phyloP scores from a whole-genome alignment of 1,140 invertebrate species.

The Paraescarpia echinospica region DNA sequence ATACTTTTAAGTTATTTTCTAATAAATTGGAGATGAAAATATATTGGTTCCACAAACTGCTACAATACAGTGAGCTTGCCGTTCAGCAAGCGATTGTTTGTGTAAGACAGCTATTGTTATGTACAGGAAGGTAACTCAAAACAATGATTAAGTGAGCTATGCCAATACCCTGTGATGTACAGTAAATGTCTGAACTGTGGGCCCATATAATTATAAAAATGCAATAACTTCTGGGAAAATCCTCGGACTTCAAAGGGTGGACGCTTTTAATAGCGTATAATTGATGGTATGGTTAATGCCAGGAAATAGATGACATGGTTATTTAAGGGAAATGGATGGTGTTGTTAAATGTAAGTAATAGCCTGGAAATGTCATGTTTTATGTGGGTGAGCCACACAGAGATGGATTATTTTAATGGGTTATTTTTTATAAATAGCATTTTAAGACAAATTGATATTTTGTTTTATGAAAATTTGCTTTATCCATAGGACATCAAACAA shows the following conservation, averaged over 20 bases:
- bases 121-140: neutral
- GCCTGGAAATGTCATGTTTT: neutral
- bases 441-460: neutral
- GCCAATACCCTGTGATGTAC: neutral
- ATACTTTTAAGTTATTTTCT: no score
- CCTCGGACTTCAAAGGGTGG: neutral
- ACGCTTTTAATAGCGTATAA: neutral
- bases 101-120: neutral
- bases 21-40: no score
- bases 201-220: slow-evolving; percentile 2
- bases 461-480: neutral
- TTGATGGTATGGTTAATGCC: neutral
- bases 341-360: neutral
- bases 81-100: no score
- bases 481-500: neutral
- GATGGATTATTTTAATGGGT: neutral
- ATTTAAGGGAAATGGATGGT: neutral
- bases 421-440: neutral
- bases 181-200: neutral
- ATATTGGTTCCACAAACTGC: no score
- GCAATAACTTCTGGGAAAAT: neutral
- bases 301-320: neutral
- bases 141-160: neutral
- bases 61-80: no score
- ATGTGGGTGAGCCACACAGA: neutral